Percentiles rank a stretch among this genome's conserved stretches.
These are phyloP conservation scores for Atractosteus spatula DNA, from an alignment of 2,113 vertebrate genomes.

Conservation along the genomic window DNA sequence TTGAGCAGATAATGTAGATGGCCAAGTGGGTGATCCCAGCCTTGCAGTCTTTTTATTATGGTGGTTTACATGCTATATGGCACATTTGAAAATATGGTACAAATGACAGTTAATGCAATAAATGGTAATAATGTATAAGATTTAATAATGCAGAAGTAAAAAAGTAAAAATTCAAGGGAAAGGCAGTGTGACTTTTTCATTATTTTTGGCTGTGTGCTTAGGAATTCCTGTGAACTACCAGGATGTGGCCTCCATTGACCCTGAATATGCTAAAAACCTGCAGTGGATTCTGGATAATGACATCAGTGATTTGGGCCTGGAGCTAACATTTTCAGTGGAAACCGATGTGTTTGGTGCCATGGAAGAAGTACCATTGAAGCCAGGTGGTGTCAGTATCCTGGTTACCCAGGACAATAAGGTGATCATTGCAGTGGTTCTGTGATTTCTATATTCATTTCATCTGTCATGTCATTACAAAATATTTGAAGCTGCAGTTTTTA, in stretches of 20 bases:
- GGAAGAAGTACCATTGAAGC: constrained; percentile 94
- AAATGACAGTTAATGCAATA: too few relatives aligned
- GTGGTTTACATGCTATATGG: too few relatives aligned
- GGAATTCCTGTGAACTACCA: constrained; percentile 98
- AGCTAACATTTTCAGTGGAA: constrained; percentile 95
- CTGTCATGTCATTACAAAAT: too few relatives aligned
- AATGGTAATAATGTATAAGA: too few relatives aligned
- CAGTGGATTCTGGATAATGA: constrained; percentile 99
- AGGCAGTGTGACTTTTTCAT: not conserved
- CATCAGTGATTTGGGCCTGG: constrained; percentile 93
- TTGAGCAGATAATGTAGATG: too few relatives aligned
- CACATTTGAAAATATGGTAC: too few relatives aligned
- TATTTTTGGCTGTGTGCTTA: constrained; percentile 38
- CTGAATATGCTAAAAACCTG: constrained; percentile 96
- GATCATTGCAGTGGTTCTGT: constrained; percentile 31
- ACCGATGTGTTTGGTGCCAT: constrained; percentile 96
- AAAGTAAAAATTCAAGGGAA: not conserved
- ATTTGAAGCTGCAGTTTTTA: too few relatives aligned
- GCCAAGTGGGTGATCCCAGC: too few relatives aligned
- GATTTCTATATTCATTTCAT: not conserved
- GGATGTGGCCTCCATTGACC: constrained; percentile 97
- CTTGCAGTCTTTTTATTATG: too few relatives aligned
- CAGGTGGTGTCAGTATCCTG: constrained; percentile 83
- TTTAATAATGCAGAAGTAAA: too few relatives aligned
- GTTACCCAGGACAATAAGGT: constrained; percentile 98